Percentiles rank a stretch among this genome's conserved stretches.
Evolutionary conservation across 2,888 invertebrate species (phyloP).

Genomic region (Tromatobia lineatoria): DNA sequence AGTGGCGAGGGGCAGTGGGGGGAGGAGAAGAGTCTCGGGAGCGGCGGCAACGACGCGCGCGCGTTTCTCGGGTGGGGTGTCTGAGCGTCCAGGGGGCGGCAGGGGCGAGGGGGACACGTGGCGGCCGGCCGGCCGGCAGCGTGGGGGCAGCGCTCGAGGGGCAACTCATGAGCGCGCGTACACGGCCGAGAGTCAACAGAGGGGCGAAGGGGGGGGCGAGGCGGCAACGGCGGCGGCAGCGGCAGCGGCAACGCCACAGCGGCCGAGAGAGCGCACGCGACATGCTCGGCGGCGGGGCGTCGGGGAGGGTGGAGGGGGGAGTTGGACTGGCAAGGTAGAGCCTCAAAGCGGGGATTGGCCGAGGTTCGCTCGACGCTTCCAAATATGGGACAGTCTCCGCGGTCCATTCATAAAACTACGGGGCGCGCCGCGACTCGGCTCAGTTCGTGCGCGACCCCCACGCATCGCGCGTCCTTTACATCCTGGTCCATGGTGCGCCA

Average conservation of each 20-base stretch:
- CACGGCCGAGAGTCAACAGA: constrained; percentile 52
- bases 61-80: constrained; percentile 84
- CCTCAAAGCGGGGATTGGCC: constrained; percentile 86
- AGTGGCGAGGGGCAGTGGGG: constrained; percentile 75
- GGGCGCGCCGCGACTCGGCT: constrained; percentile 88
- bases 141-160: constrained; percentile 66
- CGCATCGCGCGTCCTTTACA: constrained; percentile 83
- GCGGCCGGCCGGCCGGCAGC: constrained; percentile 62
- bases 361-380: constrained; percentile 89
- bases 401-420: constrained; percentile 94
- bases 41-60: constrained; percentile 81
- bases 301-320: constrained; percentile 63
- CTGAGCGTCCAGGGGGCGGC: constrained; percentile 86
- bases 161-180: constrained; percentile 65
- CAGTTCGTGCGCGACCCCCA: constrained; percentile 87
- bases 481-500: constrained; percentile 70
- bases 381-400: constrained; percentile 93
- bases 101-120: constrained; percentile 65
- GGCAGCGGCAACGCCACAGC: constrained; percentile 28
- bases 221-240: neutral
- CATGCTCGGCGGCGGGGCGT: constrained; percentile 73
- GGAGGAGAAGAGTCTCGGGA: constrained; percentile 79
- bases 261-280: constrained; percentile 55
- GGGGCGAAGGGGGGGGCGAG: neutral
- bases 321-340: constrained; percentile 66